Evolutionary conservation across 2,888 invertebrate species (phyloP).

Genomic region (Leptinotarsa juncta): DNA sequence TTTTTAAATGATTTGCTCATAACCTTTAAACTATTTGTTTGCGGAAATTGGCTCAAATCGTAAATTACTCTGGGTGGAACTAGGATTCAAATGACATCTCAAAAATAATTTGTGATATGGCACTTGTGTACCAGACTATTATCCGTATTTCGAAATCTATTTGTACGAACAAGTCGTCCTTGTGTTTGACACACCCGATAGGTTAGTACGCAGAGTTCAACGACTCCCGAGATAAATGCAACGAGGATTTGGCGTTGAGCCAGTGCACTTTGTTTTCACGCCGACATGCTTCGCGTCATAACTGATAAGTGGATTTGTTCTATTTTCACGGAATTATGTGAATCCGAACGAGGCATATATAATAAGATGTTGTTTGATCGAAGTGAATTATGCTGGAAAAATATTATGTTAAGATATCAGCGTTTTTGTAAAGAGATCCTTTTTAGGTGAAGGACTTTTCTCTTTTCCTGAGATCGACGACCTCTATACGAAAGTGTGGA

Average conservation of each 20-base stretch:
- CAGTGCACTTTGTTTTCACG: constrained; percentile 29
- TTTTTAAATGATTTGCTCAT: too few relatives aligned
- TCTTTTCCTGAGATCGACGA: neutral
- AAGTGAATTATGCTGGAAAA: neutral
- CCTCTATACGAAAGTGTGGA: neutral
- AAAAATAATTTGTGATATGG: too few relatives aligned
- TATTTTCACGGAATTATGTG: constrained; percentile 18
- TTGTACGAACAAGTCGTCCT: constrained; percentile 11
- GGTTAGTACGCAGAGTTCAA: constrained; percentile 17
- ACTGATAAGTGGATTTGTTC: constrained; percentile 25
- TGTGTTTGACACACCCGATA: constrained; percentile 10
- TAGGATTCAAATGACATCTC: too few relatives aligned
- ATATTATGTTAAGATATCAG: neutral
- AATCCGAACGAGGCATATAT: neutral
- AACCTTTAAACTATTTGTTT: too few relatives aligned
- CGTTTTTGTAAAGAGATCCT: neutral
- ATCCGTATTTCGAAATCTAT: constrained; percentile 16
- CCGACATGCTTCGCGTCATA: constrained; percentile 21
- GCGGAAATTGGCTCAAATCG: too few relatives aligned
- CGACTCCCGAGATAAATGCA: constrained; percentile 23
- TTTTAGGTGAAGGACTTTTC: constrained; percentile 10
- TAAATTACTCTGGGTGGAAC: too few relatives aligned
- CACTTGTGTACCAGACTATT: neutral
- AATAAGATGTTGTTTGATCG: neutral
- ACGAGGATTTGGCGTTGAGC: constrained; percentile 30